Conservation (phyloP, 2,888 invertebrate genomes). For the Lymantria dispar region DNA sequence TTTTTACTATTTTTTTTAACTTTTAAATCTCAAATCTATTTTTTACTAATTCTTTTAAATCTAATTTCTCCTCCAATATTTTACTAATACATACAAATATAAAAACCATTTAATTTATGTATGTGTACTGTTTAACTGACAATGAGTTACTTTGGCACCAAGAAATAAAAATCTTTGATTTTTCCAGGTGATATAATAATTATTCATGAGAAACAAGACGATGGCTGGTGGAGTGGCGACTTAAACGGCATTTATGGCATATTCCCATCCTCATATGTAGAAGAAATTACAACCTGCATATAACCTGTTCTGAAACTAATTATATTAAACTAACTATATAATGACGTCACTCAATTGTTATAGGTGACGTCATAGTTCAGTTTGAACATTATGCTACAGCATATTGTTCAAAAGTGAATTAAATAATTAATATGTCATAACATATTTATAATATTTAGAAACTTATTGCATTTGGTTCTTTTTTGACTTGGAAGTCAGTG, state of each 20-base stretch:
- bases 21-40: too few species aligned
- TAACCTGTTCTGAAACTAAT: constrained; percentile 26
- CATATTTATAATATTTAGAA: neutral
- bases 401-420: constrained; percentile 10
- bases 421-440: neutral
- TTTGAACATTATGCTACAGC: constrained; percentile 7
- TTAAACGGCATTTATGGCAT: constrained; percentile 93
- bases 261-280: constrained; percentile 97
- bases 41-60: too few species aligned
- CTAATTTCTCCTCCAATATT: too few species aligned
- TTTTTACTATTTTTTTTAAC: too few species aligned
- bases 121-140: too few species aligned
- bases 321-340: neutral
- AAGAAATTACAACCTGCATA: constrained; percentile 85
- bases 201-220: constrained; percentile 94
- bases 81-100: too few species aligned
- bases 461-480: too few species aligned
- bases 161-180: neutral
- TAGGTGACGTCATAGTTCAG: neutral
- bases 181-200: constrained; percentile 90
- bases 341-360: neutral
- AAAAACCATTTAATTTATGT: too few species aligned
- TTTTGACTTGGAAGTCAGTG: too few species aligned
- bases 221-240: constrained; percentile 98
- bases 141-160: too few species aligned